Percentiles rank a stretch among this genome's conserved stretches.
phyloP scores from a whole-genome alignment of 2,888 invertebrate species.

The Oligia strigilis region DNA sequence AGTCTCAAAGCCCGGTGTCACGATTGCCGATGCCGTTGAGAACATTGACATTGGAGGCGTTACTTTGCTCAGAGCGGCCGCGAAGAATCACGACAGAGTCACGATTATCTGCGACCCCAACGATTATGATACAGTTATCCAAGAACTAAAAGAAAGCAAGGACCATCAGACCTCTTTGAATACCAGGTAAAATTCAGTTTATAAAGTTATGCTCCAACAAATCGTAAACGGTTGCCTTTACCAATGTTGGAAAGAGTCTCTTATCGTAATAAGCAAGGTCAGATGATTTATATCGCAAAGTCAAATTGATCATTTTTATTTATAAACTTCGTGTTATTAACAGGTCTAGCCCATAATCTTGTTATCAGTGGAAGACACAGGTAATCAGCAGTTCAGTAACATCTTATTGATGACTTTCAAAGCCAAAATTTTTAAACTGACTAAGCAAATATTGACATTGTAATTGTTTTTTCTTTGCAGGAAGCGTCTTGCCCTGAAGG shows the following conservation, averaged over 20 bases:
- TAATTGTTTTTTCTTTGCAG: constrained; percentile 83
- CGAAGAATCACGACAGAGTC: constrained; percentile 98
- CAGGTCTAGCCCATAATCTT: constrained; percentile 38
- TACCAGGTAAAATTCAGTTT: constrained; percentile 90
- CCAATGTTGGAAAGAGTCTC: background rate
- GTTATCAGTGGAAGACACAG: constrained; percentile 28
- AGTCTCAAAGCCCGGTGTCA: constrained; percentile 94
- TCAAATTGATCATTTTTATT: constrained; percentile 8
- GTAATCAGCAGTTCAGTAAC: constrained; percentile 24
- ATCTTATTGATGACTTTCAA: background rate
- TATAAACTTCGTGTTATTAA: constrained; percentile 35
- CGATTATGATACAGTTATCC: constrained; percentile 95
- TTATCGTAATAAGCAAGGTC: background rate
- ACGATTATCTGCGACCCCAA: constrained; percentile 97
- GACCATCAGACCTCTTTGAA: constrained; percentile 93
- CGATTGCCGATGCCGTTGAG: constrained; percentile 97
- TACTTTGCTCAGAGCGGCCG: constrained; percentile 97
- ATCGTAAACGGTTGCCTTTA: too few relatives aligned
- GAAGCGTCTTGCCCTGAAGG: constrained; percentile 96
- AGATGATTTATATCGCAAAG: background rate
- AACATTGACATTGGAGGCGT: constrained; percentile 99
- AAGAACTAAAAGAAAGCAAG: constrained; percentile 92
- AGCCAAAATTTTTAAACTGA: background rate
- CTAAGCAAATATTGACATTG: background rate
- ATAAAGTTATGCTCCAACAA: background rate